Evolutionary conservation across 2,797 vertebrate species (phyloP), one percentile per base, ranked within the genome.

Genomic region (Pagetopsis macropterus): DNA sequence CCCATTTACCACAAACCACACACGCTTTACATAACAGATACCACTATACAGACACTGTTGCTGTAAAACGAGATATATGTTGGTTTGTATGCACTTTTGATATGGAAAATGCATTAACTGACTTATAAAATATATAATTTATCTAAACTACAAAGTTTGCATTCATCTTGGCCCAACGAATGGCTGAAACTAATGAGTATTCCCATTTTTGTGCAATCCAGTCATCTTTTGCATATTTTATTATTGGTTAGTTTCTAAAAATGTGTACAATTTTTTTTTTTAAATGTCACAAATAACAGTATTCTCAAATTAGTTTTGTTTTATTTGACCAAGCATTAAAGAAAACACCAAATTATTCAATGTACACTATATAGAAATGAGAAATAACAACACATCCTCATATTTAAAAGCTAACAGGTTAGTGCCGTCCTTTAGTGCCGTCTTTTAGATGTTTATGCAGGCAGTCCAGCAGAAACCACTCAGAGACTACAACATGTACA

Each of bases 1-100:
- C 14, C 21, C 51, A 27, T 61, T 72, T 3, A 46, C 41, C 33
- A 61, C 46, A 70, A 70, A 64, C 61, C 44, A 33, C 54, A 46
- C 9, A 23, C 37, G 10, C 21, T 75, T 68, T 14, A 56, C 21
- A 69, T 31, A 4, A 15, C 31, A 33, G 66, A 49, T 61, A 48
- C 13, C 9, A 9, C 12, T 68, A 4, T 55, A 45, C 27, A 64
- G 67, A 79, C 44, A 44, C 2, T 5, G 51, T 43, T n/a, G 13
- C 49, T 40, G 31, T 10, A 13, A 1, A 11, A 55, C 11, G 3
- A 1, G 7, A 5, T 51, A 37, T 11, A 9, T 33, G 1, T 44
- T 31, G 12, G 41, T 64, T 64, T 76, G 44, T 4, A 27, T 31
- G 52, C 6, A n/a, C 19, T 59, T 44, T 8, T 61, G 10, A 66